Evolutionary conservation across 2,888 invertebrate genomes (phyloP).

Genomic region (Macrosiphum euphorbiae): DNA sequence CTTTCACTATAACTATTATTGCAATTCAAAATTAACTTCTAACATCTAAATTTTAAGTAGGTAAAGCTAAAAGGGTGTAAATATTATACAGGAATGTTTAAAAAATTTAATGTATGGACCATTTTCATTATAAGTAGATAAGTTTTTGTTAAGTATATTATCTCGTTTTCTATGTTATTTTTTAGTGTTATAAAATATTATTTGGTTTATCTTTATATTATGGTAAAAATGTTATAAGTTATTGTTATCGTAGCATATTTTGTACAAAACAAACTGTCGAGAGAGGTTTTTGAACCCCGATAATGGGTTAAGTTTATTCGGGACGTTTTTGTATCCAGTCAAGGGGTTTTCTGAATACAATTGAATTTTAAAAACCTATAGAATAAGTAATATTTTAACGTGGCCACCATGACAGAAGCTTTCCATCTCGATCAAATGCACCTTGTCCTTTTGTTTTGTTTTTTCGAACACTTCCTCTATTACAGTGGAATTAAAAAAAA

Average conservation of each 20-base stretch:
- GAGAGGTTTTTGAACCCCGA: constrained; percentile 37
- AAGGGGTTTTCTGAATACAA: constrained; percentile 36
- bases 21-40: background rate
- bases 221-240: background rate
- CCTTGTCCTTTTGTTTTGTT: constrained; percentile 58
- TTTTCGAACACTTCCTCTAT: constrained; percentile 59
- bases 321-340: constrained; percentile 37
- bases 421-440: constrained; percentile 61
- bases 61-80: background rate
- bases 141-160: background rate
- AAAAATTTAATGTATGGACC: background rate
- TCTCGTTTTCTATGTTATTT: background rate
- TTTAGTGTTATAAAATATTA: background rate
- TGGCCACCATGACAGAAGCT: constrained; percentile 52
- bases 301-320: constrained; percentile 49
- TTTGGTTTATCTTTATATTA: background rate
- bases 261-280: background rate
- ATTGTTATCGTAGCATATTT: constrained; percentile 12
- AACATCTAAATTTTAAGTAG: background rate
- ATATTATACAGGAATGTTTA: background rate
- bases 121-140: background rate
- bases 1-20: background rate
- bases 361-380: constrained; percentile 23
- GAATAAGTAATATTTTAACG: constrained; percentile 48
- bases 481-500: constrained; percentile 51